Evolutionary conservation across 2,888 invertebrate species (phyloP).

Genomic region (Carterocephalus palaemon): DNA sequence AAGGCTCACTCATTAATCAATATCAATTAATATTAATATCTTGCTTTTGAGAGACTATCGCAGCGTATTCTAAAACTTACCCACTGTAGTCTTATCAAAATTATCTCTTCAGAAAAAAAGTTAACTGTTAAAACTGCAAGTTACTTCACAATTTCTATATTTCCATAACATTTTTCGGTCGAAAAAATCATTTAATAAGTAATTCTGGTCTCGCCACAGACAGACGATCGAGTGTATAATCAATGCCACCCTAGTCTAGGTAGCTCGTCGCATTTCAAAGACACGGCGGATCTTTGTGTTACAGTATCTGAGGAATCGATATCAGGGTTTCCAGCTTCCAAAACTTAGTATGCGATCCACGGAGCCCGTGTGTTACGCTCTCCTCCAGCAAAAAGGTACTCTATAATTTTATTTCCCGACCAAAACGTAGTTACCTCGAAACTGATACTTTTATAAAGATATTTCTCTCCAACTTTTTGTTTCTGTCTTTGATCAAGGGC

Average conservation of each 20-base stretch:
- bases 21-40: too few species aligned
- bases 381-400: conserved; percentile 72
- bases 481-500: conserved; percentile 45
- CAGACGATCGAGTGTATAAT: conserved; percentile 15
- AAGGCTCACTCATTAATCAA: too few species aligned
- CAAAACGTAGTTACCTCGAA: conserved; percentile 71
- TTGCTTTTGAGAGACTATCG: too few species aligned
- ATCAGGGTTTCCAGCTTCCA: conserved; percentile 41
- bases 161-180: too few species aligned
- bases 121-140: too few species aligned
- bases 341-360: conserved; percentile 62
- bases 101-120: too few species aligned
- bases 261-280: conserved; percentile 20
- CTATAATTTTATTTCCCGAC: conserved; percentile 77
- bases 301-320: conserved; percentile 59
- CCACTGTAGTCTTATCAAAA: too few species aligned
- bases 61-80: too few species aligned
- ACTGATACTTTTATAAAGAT: conserved; percentile 68
- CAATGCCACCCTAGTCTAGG: conserved; percentile 18
- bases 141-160: too few species aligned
- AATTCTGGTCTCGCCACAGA: conserved; percentile 13
- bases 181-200: conserved; percentile 4
- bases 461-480: conserved; percentile 46
- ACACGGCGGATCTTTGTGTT: conserved; percentile 38
- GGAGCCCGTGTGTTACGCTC: conserved; percentile 64